Conservation (phyloP, 2,888 invertebrate genomes). For the Lycophotia porphyrea region DNA sequence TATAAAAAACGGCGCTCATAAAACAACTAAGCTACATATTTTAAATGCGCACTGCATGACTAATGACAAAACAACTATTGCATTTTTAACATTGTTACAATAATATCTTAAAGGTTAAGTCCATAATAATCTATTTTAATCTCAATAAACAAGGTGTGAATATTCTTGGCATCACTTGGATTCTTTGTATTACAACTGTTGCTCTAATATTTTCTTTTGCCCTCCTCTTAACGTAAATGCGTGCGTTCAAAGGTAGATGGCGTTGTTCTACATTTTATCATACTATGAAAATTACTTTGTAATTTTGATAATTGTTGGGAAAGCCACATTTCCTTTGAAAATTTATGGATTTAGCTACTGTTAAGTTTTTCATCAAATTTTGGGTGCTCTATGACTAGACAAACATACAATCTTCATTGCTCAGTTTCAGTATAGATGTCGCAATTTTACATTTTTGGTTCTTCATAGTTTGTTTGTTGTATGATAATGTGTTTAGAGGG, state of each 20-base stretch:
- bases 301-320: not conserved
- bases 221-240: not conserved
- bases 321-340: not conserved
- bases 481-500: not conserved
- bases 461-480: not conserved
- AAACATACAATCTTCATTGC: not conserved
- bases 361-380: not conserved
- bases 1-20: not conserved
- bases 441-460: not conserved
- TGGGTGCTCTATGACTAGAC: not conserved
- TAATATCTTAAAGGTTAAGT: conserved; percentile 28
- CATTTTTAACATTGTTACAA: conserved; percentile 8
- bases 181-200: conserved; percentile 4
- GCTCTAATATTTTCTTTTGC: not conserved
- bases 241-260: conserved; percentile 26
- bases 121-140: conserved; percentile 31
- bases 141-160: conserved; percentile 11
- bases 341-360: not conserved
- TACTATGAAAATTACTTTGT: not conserved
- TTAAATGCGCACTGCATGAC: not conserved
- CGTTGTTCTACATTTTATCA: conserved; percentile 6
- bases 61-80: conserved; percentile 7
- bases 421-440: conserved; percentile 13
- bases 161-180: conserved; percentile 38
- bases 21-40: conserved; percentile 16